These are phyloP conservation scores for Sinocyclocheilus rhinocerous DNA, from an alignment of 2,113 vertebrate genomes.

Conservation along the genomic window DNA sequence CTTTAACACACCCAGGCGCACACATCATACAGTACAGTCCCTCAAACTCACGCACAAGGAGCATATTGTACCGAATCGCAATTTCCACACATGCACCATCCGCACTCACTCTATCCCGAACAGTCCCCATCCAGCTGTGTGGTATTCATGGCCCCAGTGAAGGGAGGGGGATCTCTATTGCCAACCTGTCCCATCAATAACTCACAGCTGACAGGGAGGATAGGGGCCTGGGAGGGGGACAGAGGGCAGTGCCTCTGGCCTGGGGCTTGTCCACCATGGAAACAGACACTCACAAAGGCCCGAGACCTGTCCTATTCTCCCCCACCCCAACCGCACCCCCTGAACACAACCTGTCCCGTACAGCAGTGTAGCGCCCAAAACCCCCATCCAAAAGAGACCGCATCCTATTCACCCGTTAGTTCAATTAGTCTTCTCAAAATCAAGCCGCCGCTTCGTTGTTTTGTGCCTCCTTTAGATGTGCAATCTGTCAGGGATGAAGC, in stretches of 20 bases:
- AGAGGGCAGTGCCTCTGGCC: conserved; percentile 54
- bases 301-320: conserved; percentile 66
- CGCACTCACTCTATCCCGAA: conserved; percentile 2
- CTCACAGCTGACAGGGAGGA: conserved; percentile 66
- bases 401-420: conserved; percentile 40
- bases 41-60: background rate
- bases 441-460: conserved; percentile 35
- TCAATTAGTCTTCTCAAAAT: conserved; percentile 50
- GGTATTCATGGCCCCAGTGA: conserved; percentile 60
- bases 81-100: conserved; percentile 1
- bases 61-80: background rate
- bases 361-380: conserved; percentile 50
- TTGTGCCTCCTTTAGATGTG: conserved; percentile 26
- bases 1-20: background rate
- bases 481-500: conserved; percentile 42
- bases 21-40: background rate
- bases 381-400: conserved; percentile 49
- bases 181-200: conserved; percentile 73
- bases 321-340: conserved; percentile 59
- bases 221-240: conserved; percentile 61
- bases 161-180: conserved; percentile 61
- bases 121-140: conserved; percentile 57
- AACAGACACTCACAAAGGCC: conserved; percentile 44
- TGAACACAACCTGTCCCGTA: conserved; percentile 59
- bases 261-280: conserved; percentile 66